These are phyloP conservation scores for Crepidodera aurea DNA, from an alignment of 2,888 invertebrate genomes.

Conservation along the genomic window DNA sequence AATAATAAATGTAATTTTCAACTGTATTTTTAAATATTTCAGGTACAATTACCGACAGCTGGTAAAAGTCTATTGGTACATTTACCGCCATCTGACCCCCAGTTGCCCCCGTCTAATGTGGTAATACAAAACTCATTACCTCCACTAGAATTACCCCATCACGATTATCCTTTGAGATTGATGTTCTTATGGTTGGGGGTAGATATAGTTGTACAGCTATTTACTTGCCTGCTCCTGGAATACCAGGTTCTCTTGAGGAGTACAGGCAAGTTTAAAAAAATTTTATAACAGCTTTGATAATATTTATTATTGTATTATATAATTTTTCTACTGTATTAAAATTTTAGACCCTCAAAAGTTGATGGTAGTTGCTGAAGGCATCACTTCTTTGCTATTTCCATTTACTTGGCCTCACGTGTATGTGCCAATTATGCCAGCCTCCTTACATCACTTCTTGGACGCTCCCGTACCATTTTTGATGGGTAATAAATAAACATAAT, in stretches of 20 bases:
- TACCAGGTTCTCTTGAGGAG: conserved; percentile 96
- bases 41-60: conserved; percentile 75
- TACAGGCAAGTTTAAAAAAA: conserved; percentile 69
- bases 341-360: conserved; percentile 88
- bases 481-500: conserved; percentile 73
- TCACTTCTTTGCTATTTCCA: conserved; percentile 89
- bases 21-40: too few relatives aligned
- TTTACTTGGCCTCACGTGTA: conserved; percentile 99
- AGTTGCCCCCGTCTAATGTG: conserved; percentile 71
- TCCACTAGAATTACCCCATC: conserved; percentile 87
- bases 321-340: neutral
- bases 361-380: conserved; percentile 96
- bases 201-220: conserved; percentile 90
- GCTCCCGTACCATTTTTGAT: conserved; percentile 99
- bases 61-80: conserved; percentile 86
- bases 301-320: neutral
- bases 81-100: conserved; percentile 75
- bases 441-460: conserved; percentile 94
- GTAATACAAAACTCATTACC: conserved; percentile 80
- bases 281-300: neutral
- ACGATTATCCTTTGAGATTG: conserved; percentile 90
- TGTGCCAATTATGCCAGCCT: conserved; percentile 96
- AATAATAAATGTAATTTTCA: too few relatives aligned
- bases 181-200: conserved; percentile 90
- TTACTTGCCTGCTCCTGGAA: conserved; percentile 94